A percentile compares a stretch with the other conserved stretches of the same genome.
Conservation (phyloP, 2,113 vertebrate species). For the Actenoides hombroni region DNA sequence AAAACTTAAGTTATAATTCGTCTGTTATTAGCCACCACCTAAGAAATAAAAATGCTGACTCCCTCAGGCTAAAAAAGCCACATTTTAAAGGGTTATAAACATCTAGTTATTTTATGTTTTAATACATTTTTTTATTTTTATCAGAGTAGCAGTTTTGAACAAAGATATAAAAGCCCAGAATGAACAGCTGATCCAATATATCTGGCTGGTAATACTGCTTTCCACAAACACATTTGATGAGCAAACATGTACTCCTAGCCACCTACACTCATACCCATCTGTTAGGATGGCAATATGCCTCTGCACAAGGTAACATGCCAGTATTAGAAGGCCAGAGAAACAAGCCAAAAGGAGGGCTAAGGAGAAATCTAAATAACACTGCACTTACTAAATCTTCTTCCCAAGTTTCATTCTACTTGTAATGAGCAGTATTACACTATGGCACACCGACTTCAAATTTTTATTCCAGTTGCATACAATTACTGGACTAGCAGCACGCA, state of each 20-base stretch:
- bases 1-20: neutral
- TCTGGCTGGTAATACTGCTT: slow-evolving; percentile 18
- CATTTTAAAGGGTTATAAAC: neutral
- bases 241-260: slow-evolving; percentile 62
- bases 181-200: slow-evolving; percentile 7
- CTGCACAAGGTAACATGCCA: slow-evolving; percentile 24
- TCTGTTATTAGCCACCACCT: neutral
- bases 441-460: neutral
- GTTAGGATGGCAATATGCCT: slow-evolving; percentile 51
- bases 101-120: slow-evolving; percentile 6
- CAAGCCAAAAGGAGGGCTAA: neutral
- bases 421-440: neutral
- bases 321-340: slow-evolving; percentile 35
- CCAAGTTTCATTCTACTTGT: neutral
- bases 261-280: slow-evolving; percentile 68
- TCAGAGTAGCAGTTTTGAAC: neutral
- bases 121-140: neutral
- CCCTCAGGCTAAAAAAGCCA: neutral
- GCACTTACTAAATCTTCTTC: neutral
- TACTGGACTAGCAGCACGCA: neutral
- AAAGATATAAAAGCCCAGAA: neutral
- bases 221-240: slow-evolving; percentile 59
- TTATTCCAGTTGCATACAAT: neutral
- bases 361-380: neutral
- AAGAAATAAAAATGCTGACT: neutral